Evolutionary conservation across 2,113 vertebrate species (phyloP), one percentile per base, ranked within the genome.

Genomic region (Glaucidium brasilianum): DNA sequence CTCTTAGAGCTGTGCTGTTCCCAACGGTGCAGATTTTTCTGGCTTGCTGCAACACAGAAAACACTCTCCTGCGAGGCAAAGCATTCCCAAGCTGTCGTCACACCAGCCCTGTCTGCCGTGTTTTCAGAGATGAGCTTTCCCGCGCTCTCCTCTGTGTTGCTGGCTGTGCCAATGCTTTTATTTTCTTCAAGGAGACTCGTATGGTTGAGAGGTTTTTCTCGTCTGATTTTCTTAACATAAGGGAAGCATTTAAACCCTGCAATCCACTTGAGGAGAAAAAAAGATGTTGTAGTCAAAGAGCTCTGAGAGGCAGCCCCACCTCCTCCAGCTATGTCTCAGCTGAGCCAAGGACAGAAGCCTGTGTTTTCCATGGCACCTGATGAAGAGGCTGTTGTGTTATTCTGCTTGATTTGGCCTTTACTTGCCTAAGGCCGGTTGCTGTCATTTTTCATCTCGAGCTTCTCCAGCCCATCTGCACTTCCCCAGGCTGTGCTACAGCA

Each of bases 301-400:
- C 88, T 88, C 12, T 0, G 55, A 35, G 88, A 83, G 55, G 91
- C 95, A 50, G 88, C 93, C 90, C 77, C 87, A 94, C 96, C 95
- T 96, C 94, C 93, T 72, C 39, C 90, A 96, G 96, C 87, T 85
- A 90, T 72, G 95, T 68, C 90, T 94, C 64, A 79, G 89, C 91
- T 0, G 14, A 82, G 96, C 91, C 95, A 92, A 91, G 92, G 95
- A 93, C 93, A 96, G 94, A 59, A 95, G 91, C 89, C 69, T 64
- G 73, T 94, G 90, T 88, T 96, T 96, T 91, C 94, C 84, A 35
- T 64, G 93, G 95, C 96, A 97, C 96, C 96, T 96, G 96, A 93
- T 87, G 95, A 96, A 94, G 90, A 96, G 69, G 69, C 67, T 94
- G 92, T 92, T 25, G 2, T 91, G 87, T 82, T 74, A 41, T 94